Percentiles rank a stretch among this genome's conserved stretches.
Evolutionary conservation across 2,113 vertebrate genomes (phyloP).

Genomic region (Thymallus thymallus): DNA sequence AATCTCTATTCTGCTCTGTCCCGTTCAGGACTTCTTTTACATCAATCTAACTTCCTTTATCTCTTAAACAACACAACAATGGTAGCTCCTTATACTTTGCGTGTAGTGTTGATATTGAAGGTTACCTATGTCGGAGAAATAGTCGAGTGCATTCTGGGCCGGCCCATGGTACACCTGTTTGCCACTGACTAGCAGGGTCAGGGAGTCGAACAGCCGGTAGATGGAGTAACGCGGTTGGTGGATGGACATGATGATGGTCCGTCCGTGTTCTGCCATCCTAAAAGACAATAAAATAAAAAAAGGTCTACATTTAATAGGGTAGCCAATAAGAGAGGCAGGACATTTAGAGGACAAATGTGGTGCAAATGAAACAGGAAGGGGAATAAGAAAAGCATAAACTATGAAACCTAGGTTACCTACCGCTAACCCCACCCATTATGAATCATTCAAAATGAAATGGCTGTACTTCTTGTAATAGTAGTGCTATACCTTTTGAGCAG

Average conservation of each 20-base stretch:
- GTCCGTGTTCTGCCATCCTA: slow-evolving; percentile 86
- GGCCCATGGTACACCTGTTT: slow-evolving; percentile 87
- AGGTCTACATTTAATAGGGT: not conserved
- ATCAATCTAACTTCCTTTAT: not conserved
- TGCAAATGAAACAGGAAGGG: not conserved
- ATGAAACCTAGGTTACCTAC: not conserved
- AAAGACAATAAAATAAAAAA: not conserved
- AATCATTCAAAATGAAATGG: not conserved
- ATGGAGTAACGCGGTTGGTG: slow-evolving; percentile 96
- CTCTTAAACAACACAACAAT: not conserved
- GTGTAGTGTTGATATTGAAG: not conserved
- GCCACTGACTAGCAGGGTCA: slow-evolving; percentile 85
- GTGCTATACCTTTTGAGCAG: slow-evolving; percentile 83
- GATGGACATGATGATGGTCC: slow-evolving; percentile 92
- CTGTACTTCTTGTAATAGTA: not conserved
- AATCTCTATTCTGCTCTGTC: not conserved
- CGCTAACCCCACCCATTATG: not conserved
- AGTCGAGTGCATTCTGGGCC: slow-evolving; percentile 73
- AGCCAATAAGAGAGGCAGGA: not conserved
- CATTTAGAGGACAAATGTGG: not conserved
- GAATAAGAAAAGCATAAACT: not conserved
- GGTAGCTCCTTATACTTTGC: not conserved
- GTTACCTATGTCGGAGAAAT: slow-evolving; percentile 82
- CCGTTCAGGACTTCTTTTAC: not conserved
- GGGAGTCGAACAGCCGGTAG: slow-evolving; percentile 87